phyloP scores from a whole-genome alignment of 30 jellyfish, hydroid and myxozoan genomes.

The Pseudorhiza aurosa region DNA sequence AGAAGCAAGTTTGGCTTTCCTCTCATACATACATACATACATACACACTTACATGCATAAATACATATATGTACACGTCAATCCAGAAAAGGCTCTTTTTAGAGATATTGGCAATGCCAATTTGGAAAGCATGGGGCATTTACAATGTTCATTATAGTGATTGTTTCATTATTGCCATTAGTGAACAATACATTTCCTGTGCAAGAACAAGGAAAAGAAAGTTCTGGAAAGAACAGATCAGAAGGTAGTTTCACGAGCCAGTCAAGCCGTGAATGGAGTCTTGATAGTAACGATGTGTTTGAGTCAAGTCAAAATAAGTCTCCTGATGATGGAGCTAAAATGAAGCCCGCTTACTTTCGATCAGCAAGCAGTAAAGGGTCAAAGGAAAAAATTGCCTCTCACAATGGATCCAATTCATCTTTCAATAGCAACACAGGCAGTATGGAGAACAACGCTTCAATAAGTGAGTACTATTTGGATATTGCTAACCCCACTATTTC shows the following conservation, averaged over 20 bases:
- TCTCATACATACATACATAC: too few species aligned
- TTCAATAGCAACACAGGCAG: not conserved
- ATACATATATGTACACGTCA: too few species aligned
- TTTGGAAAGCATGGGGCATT: too few species aligned
- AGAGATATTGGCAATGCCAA: too few species aligned
- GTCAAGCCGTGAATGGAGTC: not conserved
- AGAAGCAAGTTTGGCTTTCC: too few species aligned
- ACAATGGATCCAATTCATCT: not conserved
- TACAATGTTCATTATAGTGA: too few species aligned
- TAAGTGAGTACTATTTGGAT: conserved; percentile 12
- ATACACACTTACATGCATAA: too few species aligned
- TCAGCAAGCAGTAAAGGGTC: conserved; percentile 20
- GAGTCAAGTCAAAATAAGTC: not conserved
- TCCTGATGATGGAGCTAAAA: not conserved
- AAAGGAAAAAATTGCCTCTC: not conserved
- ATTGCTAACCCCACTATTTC: too few species aligned
- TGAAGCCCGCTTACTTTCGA: not conserved
- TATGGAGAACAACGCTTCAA: not conserved
- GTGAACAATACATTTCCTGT: not conserved
- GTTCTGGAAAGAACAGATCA: not conserved
- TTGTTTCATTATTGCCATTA: too few species aligned
- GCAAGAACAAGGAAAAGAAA: not conserved
- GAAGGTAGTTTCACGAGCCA: not conserved
- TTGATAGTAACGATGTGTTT: conserved; percentile 1
- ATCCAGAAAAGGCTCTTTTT: too few species aligned